Conservation (phyloP, 2,797 vertebrate species). For the Graptemys geographica region DNA sequence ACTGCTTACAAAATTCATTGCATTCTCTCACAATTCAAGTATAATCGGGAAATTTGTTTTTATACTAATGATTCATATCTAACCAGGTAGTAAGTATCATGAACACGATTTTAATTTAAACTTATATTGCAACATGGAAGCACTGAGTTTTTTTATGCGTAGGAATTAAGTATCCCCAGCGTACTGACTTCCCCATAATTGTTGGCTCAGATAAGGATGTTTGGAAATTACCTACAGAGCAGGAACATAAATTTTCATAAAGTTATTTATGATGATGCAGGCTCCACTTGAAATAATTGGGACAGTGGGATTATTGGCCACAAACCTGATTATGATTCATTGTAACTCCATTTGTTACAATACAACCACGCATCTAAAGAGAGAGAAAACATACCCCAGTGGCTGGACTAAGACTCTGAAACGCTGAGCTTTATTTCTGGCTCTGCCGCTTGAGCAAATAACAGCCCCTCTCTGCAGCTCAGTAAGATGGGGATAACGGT, state of each 20-base stretch:
- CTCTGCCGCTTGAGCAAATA: not conserved
- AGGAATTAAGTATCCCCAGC: not conserved
- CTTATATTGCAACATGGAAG: not conserved
- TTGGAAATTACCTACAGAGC: not conserved
- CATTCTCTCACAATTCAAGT: conserved; percentile 42
- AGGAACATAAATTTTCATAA: not conserved
- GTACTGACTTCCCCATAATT: not conserved
- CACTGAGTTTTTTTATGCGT: not conserved
- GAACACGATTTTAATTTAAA: conserved; percentile 11
- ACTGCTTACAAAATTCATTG: conserved; percentile 48
- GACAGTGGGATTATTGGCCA: not conserved
- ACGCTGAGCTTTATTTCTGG: not conserved
- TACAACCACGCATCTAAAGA: not conserved
- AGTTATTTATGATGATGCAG: not conserved
- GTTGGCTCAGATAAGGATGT: not conserved
- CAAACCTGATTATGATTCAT: not conserved
- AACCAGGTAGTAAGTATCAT: conserved; percentile 41
- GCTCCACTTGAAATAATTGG: not conserved
- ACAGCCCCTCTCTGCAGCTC: not conserved
- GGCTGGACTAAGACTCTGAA: not conserved
- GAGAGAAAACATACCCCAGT: not conserved
- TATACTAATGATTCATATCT: conserved; percentile 55
- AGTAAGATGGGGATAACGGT: not conserved
- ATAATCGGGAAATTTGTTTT: conserved; percentile 68
- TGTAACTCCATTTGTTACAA: not conserved